A percentile compares a stretch with the other conserved stretches of the same genome.
phyloP scores from a whole-genome alignment of 2,888 invertebrate species.

The Cynaeus angustus region DNA sequence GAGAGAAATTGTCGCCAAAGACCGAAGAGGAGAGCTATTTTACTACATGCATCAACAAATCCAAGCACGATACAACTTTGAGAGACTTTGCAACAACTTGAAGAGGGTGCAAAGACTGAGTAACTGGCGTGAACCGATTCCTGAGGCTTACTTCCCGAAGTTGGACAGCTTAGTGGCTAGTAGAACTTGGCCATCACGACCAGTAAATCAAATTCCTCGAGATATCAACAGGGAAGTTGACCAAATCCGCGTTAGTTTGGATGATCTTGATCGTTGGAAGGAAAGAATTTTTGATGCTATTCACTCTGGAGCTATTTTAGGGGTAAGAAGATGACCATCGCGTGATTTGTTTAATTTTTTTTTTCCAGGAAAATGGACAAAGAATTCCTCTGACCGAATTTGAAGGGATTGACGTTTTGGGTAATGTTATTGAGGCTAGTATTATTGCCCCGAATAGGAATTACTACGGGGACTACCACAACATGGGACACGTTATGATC shows the following conservation, averaged over 20 bases:
- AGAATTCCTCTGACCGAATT: conserved; percentile 77
- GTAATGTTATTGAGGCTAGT: conserved; percentile 85
- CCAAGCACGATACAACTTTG: conserved; percentile 81
- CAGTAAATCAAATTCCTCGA: conserved; percentile 73
- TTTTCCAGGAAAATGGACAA: conserved; percentile 76
- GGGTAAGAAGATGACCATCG: background rate
- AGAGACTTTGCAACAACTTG: conserved; percentile 83
- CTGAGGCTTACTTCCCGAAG: conserved; percentile 89
- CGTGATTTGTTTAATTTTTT: conserved; percentile 61
- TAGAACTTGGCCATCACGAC: conserved; percentile 84
- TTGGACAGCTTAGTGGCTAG: conserved; percentile 85
- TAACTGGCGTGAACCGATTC: conserved; percentile 81
- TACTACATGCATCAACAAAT: conserved; percentile 85
- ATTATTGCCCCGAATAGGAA: conserved; percentile 80
- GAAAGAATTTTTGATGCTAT: conserved; percentile 83
- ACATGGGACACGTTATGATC: conserved; percentile 86
- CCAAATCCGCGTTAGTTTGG: conserved; percentile 79
- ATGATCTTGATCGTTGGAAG: conserved; percentile 84
- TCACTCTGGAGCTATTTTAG: conserved; percentile 69
- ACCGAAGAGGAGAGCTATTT: conserved; percentile 84
- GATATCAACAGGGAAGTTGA: conserved; percentile 82
- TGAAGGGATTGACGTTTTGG: conserved; percentile 84
- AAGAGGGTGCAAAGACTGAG: conserved; percentile 77
- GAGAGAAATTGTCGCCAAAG: conserved; percentile 78
- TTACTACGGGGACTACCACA: conserved; percentile 88